Percentiles rank a stretch among this genome's conserved stretches.
Conservation (phyloP, 2,888 invertebrate genomes). For the Corbicula japonica region DNA sequence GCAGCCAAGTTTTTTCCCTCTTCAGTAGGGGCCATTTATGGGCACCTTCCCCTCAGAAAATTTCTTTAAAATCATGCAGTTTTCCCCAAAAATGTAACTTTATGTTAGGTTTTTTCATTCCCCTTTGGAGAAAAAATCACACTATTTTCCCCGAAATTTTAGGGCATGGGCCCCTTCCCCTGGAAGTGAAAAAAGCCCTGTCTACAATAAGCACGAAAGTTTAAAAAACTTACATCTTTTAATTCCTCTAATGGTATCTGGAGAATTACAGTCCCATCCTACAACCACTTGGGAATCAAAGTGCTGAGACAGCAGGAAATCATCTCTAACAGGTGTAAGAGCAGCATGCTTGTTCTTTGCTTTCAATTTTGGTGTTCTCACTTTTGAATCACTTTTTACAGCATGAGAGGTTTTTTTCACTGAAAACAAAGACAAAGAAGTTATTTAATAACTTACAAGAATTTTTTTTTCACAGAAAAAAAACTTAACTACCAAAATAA, state of each 20-base stretch:
- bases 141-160: too few species aligned
- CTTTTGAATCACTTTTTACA: neutral
- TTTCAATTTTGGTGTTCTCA: slow-evolving; percentile 1
- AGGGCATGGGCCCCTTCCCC: too few species aligned
- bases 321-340: slow-evolving; percentile 61
- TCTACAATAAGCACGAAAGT: too few species aligned
- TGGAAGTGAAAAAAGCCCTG: too few species aligned
- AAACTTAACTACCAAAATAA: neutral
- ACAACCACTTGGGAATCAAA: slow-evolving; percentile 72
- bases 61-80: too few species aligned
- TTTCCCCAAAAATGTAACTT: too few species aligned
- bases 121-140: too few species aligned
- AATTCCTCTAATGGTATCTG: slow-evolving; percentile 67
- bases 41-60: too few species aligned
- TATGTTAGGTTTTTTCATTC: too few species aligned
- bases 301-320: slow-evolving; percentile 69
- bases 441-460: neutral
- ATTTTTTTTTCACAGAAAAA: neutral
- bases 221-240: slow-evolving; percentile 50
- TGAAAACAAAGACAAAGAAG: neutral
- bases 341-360: neutral
- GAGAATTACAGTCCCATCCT: slow-evolving; percentile 78
- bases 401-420: neutral
- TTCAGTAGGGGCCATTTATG: too few species aligned
- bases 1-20: too few species aligned